A percentile compares a stretch with the other conserved stretches of the same genome.
These are phyloP conservation scores for Protophormia terraenovae DNA, from an alignment of 2,888 invertebrate genomes.

Conservation along the genomic window DNA sequence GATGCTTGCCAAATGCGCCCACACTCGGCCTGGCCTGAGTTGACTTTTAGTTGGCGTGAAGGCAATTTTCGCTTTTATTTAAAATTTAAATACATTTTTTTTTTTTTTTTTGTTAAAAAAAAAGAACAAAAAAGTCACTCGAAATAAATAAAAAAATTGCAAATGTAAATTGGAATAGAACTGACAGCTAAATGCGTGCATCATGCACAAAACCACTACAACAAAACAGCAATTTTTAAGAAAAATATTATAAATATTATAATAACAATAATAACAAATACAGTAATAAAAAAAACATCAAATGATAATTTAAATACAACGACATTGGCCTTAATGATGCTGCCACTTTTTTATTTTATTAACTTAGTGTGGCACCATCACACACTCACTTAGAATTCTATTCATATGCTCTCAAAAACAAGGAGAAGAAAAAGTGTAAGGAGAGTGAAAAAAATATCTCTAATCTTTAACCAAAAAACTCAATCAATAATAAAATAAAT, in stretches of 20 bases:
- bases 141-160: constrained; percentile 47
- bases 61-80: constrained; percentile 63
- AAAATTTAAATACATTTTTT: constrained; percentile 51
- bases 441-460: not conserved
- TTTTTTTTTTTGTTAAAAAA: constrained; percentile 5
- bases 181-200: constrained; percentile 67
- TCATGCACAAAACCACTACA: constrained; percentile 60
- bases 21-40: constrained; percentile 62
- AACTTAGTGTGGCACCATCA: constrained; percentile 53
- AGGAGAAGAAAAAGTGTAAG: not conserved
- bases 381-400: constrained; percentile 50
- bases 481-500: constrained; percentile 34
- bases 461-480: constrained; percentile 3
- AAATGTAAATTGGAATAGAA: constrained; percentile 62
- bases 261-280: constrained; percentile 39
- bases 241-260: constrained; percentile 16
- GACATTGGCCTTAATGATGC: constrained; percentile 69
- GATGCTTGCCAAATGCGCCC: constrained; percentile 67
- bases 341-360: constrained; percentile 32
- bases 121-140: constrained; percentile 25
- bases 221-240: constrained; percentile 18
- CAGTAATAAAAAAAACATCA: constrained; percentile 54
- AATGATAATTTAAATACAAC: constrained; percentile 66
- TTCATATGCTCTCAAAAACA: not conserved
- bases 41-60: constrained; percentile 66